Evolutionary conservation across 2,113 vertebrate species (phyloP).

Genomic region (Anhinga anhinga): DNA sequence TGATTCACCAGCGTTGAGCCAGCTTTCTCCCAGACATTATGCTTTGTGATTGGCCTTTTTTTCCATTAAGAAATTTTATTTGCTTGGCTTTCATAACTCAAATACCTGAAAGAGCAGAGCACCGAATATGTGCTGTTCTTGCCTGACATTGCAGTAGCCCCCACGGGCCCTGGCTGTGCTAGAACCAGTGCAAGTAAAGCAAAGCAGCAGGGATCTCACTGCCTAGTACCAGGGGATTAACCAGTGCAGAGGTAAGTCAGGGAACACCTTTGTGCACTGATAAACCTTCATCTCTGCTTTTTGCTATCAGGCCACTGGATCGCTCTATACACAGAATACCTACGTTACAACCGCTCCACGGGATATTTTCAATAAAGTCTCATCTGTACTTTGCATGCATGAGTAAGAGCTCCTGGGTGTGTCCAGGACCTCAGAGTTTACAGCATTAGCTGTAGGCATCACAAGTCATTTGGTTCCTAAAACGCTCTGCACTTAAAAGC

Average conservation of each 20-base stretch:
- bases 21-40: background rate
- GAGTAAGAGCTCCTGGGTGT: constrained; percentile 53
- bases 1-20: background rate
- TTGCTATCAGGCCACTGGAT: background rate
- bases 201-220: background rate
- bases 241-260: fast-evolving
- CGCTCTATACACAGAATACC: fast-evolving
- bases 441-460: constrained; percentile 20
- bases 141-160: fast-evolving
- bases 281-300: background rate
- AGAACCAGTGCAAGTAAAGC: background rate
- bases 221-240: background rate
- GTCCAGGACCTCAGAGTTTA: constrained; percentile 6
- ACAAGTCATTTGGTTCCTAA: constrained; percentile 2
- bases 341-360: fast-evolving
- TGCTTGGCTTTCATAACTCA: background rate
- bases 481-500: background rate
- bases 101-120: background rate
- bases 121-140: background rate
- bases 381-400: background rate
- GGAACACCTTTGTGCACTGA: background rate
- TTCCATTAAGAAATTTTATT: background rate
- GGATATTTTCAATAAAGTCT: background rate
- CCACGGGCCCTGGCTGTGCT: fast-evolving
- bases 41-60: background rate